Percentiles rank a stretch among this genome's conserved stretches.
These are phyloP conservation scores for Mya arenaria DNA, from an alignment of 1,140 invertebrate species.

Conservation along the genomic window DNA sequence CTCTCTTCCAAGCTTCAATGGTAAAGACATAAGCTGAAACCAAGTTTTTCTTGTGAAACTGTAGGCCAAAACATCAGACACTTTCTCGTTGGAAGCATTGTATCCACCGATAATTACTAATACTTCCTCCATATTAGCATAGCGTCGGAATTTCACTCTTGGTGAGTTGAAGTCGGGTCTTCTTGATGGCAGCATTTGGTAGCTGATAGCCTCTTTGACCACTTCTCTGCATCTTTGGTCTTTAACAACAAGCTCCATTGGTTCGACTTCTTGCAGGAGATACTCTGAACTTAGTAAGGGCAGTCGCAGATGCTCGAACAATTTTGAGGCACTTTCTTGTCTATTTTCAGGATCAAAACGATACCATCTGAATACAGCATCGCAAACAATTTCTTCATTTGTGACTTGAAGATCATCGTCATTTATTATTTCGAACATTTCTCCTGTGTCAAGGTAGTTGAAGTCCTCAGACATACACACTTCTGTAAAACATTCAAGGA, in stretches of 20 bases:
- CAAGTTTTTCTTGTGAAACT: conserved; percentile 68
- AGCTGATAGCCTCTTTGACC: conserved; percentile 72
- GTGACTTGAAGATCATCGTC: conserved; percentile 67
- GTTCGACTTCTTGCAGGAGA: conserved; percentile 67
- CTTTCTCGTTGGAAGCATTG: conserved; percentile 62
- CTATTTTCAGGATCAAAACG: conserved; percentile 59
- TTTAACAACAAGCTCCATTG: conserved; percentile 61
- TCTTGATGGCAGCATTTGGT: conserved; percentile 72
- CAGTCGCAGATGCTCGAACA: conserved; percentile 68
- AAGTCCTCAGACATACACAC: conserved; percentile 67
- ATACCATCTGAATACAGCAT: conserved; percentile 71
- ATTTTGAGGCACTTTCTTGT: conserved; percentile 57
- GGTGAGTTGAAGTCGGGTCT: conserved; percentile 71
- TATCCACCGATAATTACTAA: conserved; percentile 70
- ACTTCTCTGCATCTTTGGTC: conserved; percentile 67
- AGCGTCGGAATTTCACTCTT: conserved; percentile 66
- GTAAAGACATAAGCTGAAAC: conserved; percentile 68
- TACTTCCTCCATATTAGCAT: conserved; percentile 69
- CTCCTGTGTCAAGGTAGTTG: conserved; percentile 63
- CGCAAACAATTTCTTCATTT: conserved; percentile 73
- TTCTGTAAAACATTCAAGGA: conserved; percentile 67
- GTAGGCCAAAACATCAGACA: conserved; percentile 68
- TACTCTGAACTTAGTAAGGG: conserved; percentile 72
- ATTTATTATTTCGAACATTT: conserved; percentile 67
- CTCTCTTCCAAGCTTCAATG: conserved; percentile 67